phyloP scores from a whole-genome alignment of 1,140 invertebrate genomes.

The Zophobas atratus region DNA sequence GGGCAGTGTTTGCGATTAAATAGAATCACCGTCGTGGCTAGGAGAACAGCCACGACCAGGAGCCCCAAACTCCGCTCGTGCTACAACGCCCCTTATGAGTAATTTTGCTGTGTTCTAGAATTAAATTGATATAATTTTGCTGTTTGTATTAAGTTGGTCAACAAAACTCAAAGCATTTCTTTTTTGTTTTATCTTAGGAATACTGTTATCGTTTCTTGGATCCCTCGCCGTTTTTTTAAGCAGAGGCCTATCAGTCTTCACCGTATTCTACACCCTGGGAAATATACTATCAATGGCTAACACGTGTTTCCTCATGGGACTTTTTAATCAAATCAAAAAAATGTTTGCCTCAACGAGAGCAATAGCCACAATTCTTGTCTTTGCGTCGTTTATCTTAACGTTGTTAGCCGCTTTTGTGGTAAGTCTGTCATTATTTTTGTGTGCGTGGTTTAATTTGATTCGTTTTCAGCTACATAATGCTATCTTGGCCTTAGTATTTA shows the following conservation, averaged over 20 bases:
- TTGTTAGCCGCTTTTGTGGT: slow-evolving; percentile 83
- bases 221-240: slow-evolving; percentile 80
- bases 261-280: slow-evolving; percentile 89
- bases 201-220: slow-evolving; percentile 80
- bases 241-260: slow-evolving; percentile 81
- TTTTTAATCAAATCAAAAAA: slow-evolving; percentile 90
- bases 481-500: slow-evolving; percentile 83
- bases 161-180: too few relatives aligned
- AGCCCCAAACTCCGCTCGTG: too few relatives aligned
- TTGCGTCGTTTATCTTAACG: slow-evolving; percentile 82
- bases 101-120: too few relatives aligned
- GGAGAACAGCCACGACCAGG: too few relatives aligned
- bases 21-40: too few relatives aligned
- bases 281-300: slow-evolving; percentile 85
- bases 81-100: too few relatives aligned
- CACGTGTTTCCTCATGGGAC: slow-evolving; percentile 93
- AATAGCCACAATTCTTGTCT: slow-evolving; percentile 86
- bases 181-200: slow-evolving; percentile 64
- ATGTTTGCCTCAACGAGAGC: slow-evolving; percentile 92
- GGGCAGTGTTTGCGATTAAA: too few relatives aligned
- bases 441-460: slow-evolving; percentile 41
- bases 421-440: slow-evolving; percentile 64
- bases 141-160: slow-evolving; percentile 57
- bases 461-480: slow-evolving; percentile 82
- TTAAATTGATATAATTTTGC: too few relatives aligned